Evolutionary conservation across 1,140 invertebrate species (phyloP).

Genomic region (Propsilocerus akamusi): DNA sequence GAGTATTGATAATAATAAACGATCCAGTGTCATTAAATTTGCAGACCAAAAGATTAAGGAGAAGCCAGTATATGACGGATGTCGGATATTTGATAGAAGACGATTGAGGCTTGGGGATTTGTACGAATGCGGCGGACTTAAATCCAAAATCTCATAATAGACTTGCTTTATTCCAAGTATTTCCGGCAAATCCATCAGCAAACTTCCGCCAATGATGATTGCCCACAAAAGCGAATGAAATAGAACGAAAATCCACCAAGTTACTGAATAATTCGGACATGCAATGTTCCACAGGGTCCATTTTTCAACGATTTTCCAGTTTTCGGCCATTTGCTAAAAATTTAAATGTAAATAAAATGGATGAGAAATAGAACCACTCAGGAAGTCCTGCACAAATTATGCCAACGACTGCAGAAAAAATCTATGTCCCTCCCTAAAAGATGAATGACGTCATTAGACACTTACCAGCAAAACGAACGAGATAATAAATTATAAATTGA

Average conservation of each 20-base stretch:
- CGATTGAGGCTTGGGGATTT: slow-evolving; percentile 17
- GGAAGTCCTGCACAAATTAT: too few species aligned
- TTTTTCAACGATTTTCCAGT: slow-evolving; percentile 26
- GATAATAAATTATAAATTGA: slow-evolving; percentile 30
- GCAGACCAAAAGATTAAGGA: slow-evolving; percentile 16
- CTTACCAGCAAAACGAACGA: slow-evolving; percentile 22
- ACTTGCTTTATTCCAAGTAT: slow-evolving; percentile 36
- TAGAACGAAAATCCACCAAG: slow-evolving; percentile 26
- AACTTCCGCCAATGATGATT: slow-evolving; percentile 36
- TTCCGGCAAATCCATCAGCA: slow-evolving; percentile 40
- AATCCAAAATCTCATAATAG: slow-evolving; percentile 17
- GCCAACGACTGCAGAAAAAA: neutral
- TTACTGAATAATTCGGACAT: slow-evolving; percentile 17
- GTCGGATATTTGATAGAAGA: slow-evolving; percentile 15
- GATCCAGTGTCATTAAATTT: slow-evolving; percentile 25
- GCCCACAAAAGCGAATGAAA: slow-evolving; percentile 34
- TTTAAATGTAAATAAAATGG: slow-evolving; percentile 16
- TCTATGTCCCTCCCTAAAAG: neutral
- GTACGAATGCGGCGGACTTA: slow-evolving; percentile 12
- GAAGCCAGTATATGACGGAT: slow-evolving; percentile 22
- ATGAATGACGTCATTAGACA: slow-evolving; percentile 4
- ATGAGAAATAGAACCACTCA: too few species aligned
- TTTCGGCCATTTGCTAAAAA: slow-evolving; percentile 21
- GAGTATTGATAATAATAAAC: slow-evolving; percentile 25
- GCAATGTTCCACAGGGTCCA: slow-evolving; percentile 29